Base-by-base conservation (phyloP, 1,140 invertebrate genomes). In the Drosophila aff. region DNA sequence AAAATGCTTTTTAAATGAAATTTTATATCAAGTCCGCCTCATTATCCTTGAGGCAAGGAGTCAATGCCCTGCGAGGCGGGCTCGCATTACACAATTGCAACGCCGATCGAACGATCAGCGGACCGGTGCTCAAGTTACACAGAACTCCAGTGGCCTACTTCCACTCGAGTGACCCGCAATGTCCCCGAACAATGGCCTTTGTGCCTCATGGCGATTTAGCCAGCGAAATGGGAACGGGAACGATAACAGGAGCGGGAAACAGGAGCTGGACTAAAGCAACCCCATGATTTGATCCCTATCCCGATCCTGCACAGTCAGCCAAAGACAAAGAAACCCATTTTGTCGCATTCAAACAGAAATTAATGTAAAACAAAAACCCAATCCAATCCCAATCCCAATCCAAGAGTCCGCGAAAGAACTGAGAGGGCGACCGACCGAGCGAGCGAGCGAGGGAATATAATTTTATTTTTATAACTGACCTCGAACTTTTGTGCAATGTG, bases 401-500 rank as follows among this genome's bases (percentile, higher is more conserved):
- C 52, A 59, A 73, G 66, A 52, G 62, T n/a, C 40, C 67, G 41
- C 63, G 13, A n/a, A 52, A 26, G 13, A 13, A 26, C 11, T n/a
- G 52, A 26, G 43, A n/a, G 43, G 28, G 50, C 47, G 36, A 23
- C 23, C 47, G 36, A 23, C 23, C 26, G 26, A 18, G 26, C 33
- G 13, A 11, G 44, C 33, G 33, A 55, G 40, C 64, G 38, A 71
- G 71, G 53, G 64, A 60, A 73, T 79, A 66, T 81, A 71, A 79
- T 69, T 81, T 83, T 91, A 91, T 91, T 87, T 84, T 81, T 84
- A 89, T 87, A 91, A 91, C 89, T 91, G 89, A 91, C 89, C 89
- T 91, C 89, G 89, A 91, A 91, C 89, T 91, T 89, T 91, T 91
- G 89, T 91, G 89, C 90, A 91, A 91, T 87, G 89, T 91, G 89